Base-by-base conservation (phyloP, 1,140 invertebrate species). In the Drosophila yakuba region DNA sequence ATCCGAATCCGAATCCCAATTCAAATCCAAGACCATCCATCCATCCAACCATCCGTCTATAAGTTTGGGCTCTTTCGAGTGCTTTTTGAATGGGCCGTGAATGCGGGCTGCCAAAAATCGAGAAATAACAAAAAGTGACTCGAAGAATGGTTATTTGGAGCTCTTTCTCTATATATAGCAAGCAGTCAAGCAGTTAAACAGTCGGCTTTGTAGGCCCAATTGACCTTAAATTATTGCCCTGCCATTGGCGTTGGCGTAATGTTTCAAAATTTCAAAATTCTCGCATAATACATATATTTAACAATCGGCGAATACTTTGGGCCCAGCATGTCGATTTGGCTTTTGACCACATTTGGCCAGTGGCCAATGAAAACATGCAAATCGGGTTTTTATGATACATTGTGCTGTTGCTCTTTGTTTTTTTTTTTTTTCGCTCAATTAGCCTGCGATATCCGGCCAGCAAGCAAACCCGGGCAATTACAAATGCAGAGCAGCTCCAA, bases 181-280 rank as follows among this genome's bases (percentile, higher is more conserved):
- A 73, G 51, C 36, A 51, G 64, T 38, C 48, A 20, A 2, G 20
- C 20, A 20, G 20, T 20, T 20, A 20, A 73, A 44, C 36, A 51
- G 64, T 38, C 56, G 47, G 38, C 55, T 63, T 43, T 63, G 60
- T 61, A 55, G 71, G 45, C 58, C 35, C 71, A 74, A 74, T 74
- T 74, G 71, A 74, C 72, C 72, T 74, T 74, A 74, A 74, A 74
- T 64, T 74, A 74, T 74, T 51, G 59, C 39, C 59, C 28, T 50
- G 20, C 20, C 20, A 20, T 20, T 20, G 35, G 12, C 44, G 72
- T 74, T 74, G 71, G 68, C 71, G 55, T 74, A 74, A 74, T 74
- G 71, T 74, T 74, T 74, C 59, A 74, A 74, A 74, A 74, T 64
- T 74, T 74, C 59, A 74, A 74, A 74, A 74, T 64, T 74, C 72